Base-by-base conservation (phyloP, 2,888 invertebrate genomes). In the Parnassius apollo region DNA sequence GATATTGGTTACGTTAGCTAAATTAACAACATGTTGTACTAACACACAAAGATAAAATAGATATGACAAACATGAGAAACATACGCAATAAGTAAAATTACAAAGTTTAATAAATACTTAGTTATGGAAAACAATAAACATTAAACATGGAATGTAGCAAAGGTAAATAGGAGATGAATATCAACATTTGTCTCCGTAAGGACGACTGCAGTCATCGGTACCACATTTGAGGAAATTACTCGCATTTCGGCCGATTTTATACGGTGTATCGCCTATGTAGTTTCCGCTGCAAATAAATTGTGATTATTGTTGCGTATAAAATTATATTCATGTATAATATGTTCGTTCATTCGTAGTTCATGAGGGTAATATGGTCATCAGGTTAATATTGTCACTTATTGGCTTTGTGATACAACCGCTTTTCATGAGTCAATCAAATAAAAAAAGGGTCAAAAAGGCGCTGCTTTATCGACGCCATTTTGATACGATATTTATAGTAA, bases 271-370 rank as follows among this genome's bases (percentile, higher is more conserved):
- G 0, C 75, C 76, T 2, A 84, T 53, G 58, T 68, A 71, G 67
- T 87, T 88, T 10, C 87, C 86, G 7, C 87, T 88, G 80, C 45
- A 69, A 63, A 67, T 57, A 54, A 48, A 55, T 13, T 9, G 9
- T 49, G 35, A 35, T 35, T 35, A 35, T 1, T 35, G 35, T 35
- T 35, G 4, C 7, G 35, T 35, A 35, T 3, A 35, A 35, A 35
- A 35, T 35, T 35, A 35, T 7, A 4, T 35, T 35, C n/a, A n/a
- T 35, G 35, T 35, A 35, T 4, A 35, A 35, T 35, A 35, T 18
- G n/a, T n/a, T n/a, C n/a, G n/a, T n/a, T n/a, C n/a, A n/a, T n/a
- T n/a, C n/a, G n/a, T n/a, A 18, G 18, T 18, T 18, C 18, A 1
- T 18, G 18, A 18, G 1, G 18, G 1, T 18, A 18, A 18, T 18